Evolutionary conservation across 2,888 invertebrate genomes (phyloP).

Genomic region (Zonitis immaculata): DNA sequence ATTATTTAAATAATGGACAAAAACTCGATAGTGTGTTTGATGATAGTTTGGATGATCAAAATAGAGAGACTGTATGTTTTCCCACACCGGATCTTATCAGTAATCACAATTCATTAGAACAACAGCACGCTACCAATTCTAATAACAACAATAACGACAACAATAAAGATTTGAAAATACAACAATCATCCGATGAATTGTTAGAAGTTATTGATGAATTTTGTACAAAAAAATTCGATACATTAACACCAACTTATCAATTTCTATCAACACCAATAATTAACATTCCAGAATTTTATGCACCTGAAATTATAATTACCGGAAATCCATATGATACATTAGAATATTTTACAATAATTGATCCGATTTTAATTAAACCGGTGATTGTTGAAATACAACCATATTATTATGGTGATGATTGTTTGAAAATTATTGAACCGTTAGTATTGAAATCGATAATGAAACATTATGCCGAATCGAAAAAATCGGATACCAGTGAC

Average conservation of each 20-base stretch:
- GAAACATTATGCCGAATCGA: constrained; percentile 17
- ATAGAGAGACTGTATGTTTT: constrained; percentile 41
- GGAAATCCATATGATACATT: constrained; percentile 17
- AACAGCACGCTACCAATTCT: constrained; percentile 25
- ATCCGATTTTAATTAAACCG: constrained; percentile 21
- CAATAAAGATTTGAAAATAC: not conserved
- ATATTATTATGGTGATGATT: constrained; percentile 24
- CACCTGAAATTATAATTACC: constrained; percentile 32
- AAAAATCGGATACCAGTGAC: constrained; percentile 10
- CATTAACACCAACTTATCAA: not conserved
- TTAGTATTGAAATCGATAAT: constrained; percentile 38
- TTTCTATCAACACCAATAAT: constrained; percentile 18
- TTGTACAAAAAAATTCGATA: not conserved
- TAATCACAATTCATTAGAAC: constrained; percentile 54
- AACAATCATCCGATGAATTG: not conserved
- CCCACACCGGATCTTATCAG: constrained; percentile 57
- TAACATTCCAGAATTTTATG: constrained; percentile 32
- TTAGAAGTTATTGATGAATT: not conserved
- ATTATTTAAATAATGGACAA: constrained; percentile 41
- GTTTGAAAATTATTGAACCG: constrained; percentile 29
- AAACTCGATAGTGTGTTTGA: constrained; percentile 47
- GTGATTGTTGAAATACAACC: constrained; percentile 14
- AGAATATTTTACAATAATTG: constrained; percentile 24
- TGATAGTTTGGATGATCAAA: constrained; percentile 49
- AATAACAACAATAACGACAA: not conserved